A percentile compares a stretch with the other conserved stretches of the same genome.
phyloP scores from a whole-genome alignment of 2,888 invertebrate species.

The Platynereis dumerilii region DNA sequence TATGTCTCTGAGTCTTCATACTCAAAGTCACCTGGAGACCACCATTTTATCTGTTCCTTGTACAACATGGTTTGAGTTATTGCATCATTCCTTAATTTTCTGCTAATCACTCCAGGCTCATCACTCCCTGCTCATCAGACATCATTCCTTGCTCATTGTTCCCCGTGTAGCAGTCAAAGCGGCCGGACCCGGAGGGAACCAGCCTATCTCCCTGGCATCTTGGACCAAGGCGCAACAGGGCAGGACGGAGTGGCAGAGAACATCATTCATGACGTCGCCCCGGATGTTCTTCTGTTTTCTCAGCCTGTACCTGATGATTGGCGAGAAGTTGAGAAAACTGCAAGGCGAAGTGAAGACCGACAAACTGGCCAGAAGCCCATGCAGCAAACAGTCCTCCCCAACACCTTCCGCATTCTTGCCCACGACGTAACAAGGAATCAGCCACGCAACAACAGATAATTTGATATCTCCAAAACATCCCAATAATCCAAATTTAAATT shows the following conservation, averaged over 20 bases:
- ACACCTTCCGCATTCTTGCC: constrained; percentile 31
- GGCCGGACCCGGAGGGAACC: constrained; percentile 8
- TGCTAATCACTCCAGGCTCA: too few species aligned
- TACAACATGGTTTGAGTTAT: too few species aligned
- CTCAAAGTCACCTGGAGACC: too few species aligned
- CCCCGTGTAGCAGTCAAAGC: too few species aligned
- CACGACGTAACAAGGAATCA: constrained; percentile 24
- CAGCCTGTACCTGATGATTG: constrained; percentile 27
- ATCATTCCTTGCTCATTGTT: neutral
- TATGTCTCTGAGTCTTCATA: too few species aligned
- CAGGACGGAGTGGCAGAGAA: neutral
- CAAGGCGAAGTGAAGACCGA: too few species aligned
- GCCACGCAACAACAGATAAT: constrained; percentile 23
- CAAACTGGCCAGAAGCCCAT: constrained; percentile 23
- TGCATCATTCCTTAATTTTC: too few species aligned
- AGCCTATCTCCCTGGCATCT: constrained; percentile 29
- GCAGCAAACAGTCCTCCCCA: constrained; percentile 31
- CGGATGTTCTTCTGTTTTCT: constrained; percentile 27
- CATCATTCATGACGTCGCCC: constrained; percentile 29
- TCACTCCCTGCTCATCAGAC: neutral
- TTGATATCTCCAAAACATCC: constrained; percentile 24
- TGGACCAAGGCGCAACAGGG: constrained; percentile 28
- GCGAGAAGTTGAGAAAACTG: constrained; percentile 19
- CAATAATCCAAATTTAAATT: constrained; percentile 22
- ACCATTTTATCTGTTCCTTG: too few species aligned